Percentiles rank a stretch among this genome's conserved stretches.
Conservation (phyloP, 2,888 invertebrate genomes). For the Anarsia innoxiella region DNA sequence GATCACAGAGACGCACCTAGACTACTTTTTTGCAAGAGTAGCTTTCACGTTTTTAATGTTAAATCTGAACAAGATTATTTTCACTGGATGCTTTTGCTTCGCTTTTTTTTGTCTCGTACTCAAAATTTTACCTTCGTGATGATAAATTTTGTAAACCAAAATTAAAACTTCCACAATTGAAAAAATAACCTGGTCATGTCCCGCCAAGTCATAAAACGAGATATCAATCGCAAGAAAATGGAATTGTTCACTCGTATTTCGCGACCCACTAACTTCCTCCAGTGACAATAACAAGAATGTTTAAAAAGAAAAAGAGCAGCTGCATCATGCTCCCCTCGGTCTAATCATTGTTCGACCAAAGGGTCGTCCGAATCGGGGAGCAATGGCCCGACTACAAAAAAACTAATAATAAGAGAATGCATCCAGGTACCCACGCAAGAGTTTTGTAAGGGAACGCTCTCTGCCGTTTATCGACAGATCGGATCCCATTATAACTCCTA, state of each 20-base stretch:
- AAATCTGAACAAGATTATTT: background rate
- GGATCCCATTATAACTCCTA: too few relatives aligned
- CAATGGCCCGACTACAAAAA: conserved; percentile 53
- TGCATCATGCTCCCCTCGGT: conserved; percentile 62
- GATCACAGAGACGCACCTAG: conserved; percentile 30
- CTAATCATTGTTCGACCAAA: conserved; percentile 65
- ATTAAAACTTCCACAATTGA: too few relatives aligned
- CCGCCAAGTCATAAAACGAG: too few relatives aligned
- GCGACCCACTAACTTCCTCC: conserved; percentile 45
- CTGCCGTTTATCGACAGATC: conserved; percentile 23
- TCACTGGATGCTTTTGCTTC: background rate
- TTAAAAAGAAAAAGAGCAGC: conserved; percentile 66
- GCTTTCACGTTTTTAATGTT: conserved; percentile 29
- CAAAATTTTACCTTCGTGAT: too few relatives aligned
- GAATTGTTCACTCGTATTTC: conserved; percentile 33
- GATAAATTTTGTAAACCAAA: too few relatives aligned
- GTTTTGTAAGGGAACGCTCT: conserved; percentile 24
- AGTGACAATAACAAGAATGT: conserved; percentile 38
- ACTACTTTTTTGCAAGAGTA: conserved; percentile 35
- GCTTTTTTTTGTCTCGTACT: background rate
- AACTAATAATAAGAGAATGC: conserved; percentile 48
- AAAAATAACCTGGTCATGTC: too few relatives aligned
- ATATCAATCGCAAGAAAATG: conserved; percentile 21
- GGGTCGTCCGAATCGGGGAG: conserved; percentile 65
- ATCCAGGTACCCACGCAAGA: conserved; percentile 58